phyloP scores from a whole-genome alignment of 2,888 invertebrate genomes.

The Drosophila neoperkinsi region DNA sequence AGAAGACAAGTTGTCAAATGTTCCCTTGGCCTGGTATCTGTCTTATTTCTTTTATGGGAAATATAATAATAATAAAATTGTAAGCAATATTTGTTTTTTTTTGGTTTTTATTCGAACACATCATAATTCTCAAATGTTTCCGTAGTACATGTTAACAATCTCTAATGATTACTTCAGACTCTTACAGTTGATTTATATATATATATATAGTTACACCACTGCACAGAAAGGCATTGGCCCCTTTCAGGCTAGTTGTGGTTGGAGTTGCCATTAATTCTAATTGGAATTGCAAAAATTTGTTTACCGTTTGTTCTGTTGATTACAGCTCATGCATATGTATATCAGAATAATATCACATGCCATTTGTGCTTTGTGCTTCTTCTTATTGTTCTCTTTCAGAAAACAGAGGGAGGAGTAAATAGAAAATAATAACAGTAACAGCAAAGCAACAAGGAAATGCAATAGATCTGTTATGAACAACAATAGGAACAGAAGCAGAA shows the following conservation, averaged over 20 bases:
- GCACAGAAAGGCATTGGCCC: conserved; percentile 15
- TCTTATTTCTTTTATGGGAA: neutral
- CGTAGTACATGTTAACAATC: neutral
- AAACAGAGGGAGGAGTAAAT: conserved; percentile 30
- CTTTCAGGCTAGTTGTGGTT: conserved; percentile 13
- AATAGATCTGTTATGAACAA: conserved; percentile 36
- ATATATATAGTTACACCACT: neutral
- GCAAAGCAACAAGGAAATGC: conserved; percentile 55
- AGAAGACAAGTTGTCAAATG: neutral
- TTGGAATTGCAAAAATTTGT: conserved; percentile 55
- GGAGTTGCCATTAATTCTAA: conserved; percentile 25
- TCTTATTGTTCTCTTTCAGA: conserved; percentile 15
- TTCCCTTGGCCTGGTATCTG: conserved; percentile 25
- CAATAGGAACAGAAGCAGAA: conserved; percentile 35
- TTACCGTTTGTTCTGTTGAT: conserved; percentile 42
- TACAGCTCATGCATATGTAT: conserved; percentile 53
- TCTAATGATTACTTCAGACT: neutral
- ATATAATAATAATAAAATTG: neutral
- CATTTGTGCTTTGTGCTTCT: conserved; percentile 20
- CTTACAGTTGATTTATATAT: no score
- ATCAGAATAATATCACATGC: conserved; percentile 30
- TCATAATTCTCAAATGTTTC: neutral
- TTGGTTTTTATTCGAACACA: neutral
- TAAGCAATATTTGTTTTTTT: neutral
- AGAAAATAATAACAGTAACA: conserved; percentile 23